phyloP scores from a whole-genome alignment of 2,113 vertebrate species.

The Nestor notabilis region DNA sequence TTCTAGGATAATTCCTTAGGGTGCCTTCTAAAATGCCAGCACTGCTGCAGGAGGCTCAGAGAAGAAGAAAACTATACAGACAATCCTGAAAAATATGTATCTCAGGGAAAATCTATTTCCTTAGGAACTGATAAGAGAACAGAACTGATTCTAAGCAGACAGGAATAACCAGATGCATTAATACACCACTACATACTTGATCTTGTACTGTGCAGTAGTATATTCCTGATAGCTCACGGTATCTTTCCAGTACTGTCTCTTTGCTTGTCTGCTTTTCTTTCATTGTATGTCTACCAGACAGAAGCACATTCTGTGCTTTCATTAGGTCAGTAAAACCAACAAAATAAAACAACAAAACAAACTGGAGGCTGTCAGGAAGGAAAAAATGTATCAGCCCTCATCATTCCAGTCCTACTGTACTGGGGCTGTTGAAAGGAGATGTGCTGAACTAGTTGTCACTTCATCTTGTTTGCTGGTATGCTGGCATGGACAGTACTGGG shows the following conservation, averaged over 20 bases:
- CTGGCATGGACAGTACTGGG: background rate
- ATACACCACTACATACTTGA: background rate
- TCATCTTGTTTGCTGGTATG: background rate
- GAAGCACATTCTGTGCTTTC: background rate
- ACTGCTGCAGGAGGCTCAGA: background rate
- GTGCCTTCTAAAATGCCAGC: background rate
- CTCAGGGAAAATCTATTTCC: background rate
- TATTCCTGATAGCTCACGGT: background rate
- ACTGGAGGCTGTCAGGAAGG: background rate
- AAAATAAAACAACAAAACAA: background rate
- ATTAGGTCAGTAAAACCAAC: background rate
- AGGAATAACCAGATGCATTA: background rate
- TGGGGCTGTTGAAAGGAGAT: background rate
- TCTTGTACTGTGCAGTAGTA: background rate
- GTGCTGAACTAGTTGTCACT: background rate
- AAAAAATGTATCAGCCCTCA: background rate
- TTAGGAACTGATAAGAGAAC: background rate
- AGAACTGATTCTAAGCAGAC: background rate
- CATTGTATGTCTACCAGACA: background rate
- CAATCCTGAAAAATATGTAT: background rate
- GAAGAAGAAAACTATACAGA: background rate
- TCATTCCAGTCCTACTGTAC: background rate
- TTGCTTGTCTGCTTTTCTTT: background rate
- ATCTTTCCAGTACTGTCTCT: background rate
- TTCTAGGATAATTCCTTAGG: background rate